Percentiles rank a stretch among this genome's conserved stretches.
Evolutionary conservation across 2,113 vertebrate genomes (phyloP).

Genomic region (Petroica traversi): DNA sequence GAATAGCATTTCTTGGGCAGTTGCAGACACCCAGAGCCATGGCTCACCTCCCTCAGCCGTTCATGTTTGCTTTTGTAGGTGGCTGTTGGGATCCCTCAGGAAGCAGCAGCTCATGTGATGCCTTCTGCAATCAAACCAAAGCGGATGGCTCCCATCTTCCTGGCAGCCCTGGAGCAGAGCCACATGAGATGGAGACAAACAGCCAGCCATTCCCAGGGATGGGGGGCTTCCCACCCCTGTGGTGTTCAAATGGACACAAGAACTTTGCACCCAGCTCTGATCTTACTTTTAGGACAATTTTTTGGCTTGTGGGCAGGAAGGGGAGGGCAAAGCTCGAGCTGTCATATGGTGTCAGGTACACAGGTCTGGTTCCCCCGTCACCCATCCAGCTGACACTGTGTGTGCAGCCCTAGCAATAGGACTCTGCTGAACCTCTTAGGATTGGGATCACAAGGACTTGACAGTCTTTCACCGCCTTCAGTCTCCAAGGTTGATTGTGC

Average conservation of each 20-base stretch:
- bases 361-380: neutral
- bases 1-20: neutral
- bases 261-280: neutral
- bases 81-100: neutral
- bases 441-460: neutral
- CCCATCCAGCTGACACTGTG: fast-evolving
- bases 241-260: neutral
- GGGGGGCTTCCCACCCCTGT: neutral
- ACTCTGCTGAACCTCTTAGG: neutral
- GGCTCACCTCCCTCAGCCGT: neutral
- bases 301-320: neutral
- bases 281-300: neutral
- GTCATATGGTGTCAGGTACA: neutral
- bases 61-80: neutral
- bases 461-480: neutral
- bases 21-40: fast-evolving
- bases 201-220: neutral
- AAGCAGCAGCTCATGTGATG: neutral
- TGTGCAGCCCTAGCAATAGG: neutral
- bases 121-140: neutral
- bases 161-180: neutral
- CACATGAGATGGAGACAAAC: fast-evolving
- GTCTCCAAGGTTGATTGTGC: neutral
- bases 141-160: neutral
- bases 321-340: neutral